phyloP scores from a whole-genome alignment of 2,888 invertebrate genomes.

The Tipula unca region DNA sequence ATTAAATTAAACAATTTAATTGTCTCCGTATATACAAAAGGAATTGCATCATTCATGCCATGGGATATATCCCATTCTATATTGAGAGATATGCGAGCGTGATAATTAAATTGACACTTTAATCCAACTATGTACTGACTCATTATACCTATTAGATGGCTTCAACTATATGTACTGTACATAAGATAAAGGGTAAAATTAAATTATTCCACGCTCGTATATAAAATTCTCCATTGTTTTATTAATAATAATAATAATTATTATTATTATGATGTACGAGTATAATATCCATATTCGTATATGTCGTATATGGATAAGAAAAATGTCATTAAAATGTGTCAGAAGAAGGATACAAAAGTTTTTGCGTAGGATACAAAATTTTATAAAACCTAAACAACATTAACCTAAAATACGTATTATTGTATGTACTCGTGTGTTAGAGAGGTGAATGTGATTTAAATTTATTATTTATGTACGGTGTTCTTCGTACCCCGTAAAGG shows the following conservation, averaged over 20 bases:
- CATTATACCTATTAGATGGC: neutral
- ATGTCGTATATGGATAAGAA: neutral
- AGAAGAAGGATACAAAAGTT: neutral
- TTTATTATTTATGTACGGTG: neutral
- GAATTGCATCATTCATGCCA: too few species aligned
- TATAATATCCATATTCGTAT: too few species aligned
- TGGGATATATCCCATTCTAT: neutral
- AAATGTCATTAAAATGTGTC: neutral
- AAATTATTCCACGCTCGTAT: neutral
- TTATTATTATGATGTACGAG: too few species aligned
- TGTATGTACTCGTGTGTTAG: too few species aligned
- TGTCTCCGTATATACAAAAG: too few species aligned
- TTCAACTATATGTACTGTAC: neutral
- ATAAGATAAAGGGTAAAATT: neutral
- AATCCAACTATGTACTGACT: neutral
- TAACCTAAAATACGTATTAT: too few species aligned
- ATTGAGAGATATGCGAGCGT: neutral
- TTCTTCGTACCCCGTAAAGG: neutral
- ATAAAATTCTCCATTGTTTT: neutral
- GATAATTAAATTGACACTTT: neutral
- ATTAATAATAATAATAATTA: neutral
- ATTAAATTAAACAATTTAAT: too few species aligned
- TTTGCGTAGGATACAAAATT: too few species aligned
- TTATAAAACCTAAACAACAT: too few species aligned
- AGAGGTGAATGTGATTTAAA: neutral